These are phyloP conservation scores for Sylvietta virens DNA, from an alignment of 2,113 vertebrate genomes.

Conservation along the genomic window DNA sequence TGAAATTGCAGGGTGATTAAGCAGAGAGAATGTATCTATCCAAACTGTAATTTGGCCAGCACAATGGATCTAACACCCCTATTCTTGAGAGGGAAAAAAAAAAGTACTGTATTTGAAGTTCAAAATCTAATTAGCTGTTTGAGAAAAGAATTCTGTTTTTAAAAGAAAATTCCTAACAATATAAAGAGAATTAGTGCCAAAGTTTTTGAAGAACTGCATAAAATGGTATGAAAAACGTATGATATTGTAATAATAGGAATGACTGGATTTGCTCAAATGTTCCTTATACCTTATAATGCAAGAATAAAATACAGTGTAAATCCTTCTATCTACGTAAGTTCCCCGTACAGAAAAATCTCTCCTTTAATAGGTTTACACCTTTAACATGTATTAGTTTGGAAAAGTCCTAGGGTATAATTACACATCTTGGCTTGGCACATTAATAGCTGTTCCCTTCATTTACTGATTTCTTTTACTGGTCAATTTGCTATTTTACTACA, in stretches of 20 bases:
- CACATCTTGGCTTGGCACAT: conserved; percentile 56
- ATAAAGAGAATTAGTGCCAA: conserved; percentile 56
- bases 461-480: conserved; percentile 65
- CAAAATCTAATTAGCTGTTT: conserved; percentile 65
- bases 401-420: conserved; percentile 63
- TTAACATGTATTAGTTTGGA: conserved; percentile 62
- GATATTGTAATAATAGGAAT: conserved; percentile 56
- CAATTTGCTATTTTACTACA: conserved; percentile 53
- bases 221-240: conserved; percentile 44
- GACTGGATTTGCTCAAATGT: conserved; percentile 58
- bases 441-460: conserved; percentile 65
- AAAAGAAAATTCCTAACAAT: conserved; percentile 59
- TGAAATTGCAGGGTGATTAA: conserved; percentile 62
- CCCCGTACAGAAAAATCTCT: conserved; percentile 51
- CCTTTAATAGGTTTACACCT: conserved; percentile 69
- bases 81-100: conserved; percentile 32
- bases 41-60: conserved; percentile 65
- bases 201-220: conserved; percentile 41
- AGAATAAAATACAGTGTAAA: conserved; percentile 62
- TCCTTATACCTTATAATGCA: conserved; percentile 55
- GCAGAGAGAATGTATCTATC: conserved; percentile 62
- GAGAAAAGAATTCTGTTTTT: conserved; percentile 48
- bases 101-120: conserved; percentile 57
- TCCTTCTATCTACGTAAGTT: conserved; percentile 64
- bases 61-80: conserved; percentile 64